Base-by-base conservation (phyloP, 2,113 vertebrate species). In the Syrmaticus mikado region DNA sequence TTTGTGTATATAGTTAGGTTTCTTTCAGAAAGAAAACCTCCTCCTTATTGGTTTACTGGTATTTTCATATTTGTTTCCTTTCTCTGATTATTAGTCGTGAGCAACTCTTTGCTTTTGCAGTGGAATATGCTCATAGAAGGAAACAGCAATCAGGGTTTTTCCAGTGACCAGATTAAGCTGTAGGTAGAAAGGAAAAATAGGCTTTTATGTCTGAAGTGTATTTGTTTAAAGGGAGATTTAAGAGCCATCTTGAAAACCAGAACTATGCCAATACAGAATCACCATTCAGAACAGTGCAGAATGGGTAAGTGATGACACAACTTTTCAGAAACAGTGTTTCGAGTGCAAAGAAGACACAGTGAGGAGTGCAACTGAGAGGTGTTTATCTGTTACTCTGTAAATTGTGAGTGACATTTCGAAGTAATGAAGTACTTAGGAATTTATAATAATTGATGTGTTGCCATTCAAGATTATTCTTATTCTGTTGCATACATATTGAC, bases 351-450 rank as follows among this genome's bases (percentile, higher is more conserved):
- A 88, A 89, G 81, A 81, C 66, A 87, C 89, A 96, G 57, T 57
- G 61, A 88, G 43, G 41, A 91, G 53, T 71, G 79, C 91, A 90
- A 43, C 89, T 58, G 87, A 96, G 95, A 95, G 89, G 94, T 96
- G 88, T 97, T 97, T 97, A 92, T 98, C 94, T 98, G 96, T 96
- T 98, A 97, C 95, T 97, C 87, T 97, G 1, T 96, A 97, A 97
- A 96, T 95, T 97, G 94, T 96, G 90, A 98, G 57, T 98, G 97
- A 96, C 96, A 97, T 97, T 98, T 97, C 89, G 36, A 97, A 97
- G 95, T 97, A 97, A 96, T 96, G 93, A 97, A 97, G 80, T 95
- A 94, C 95, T 94, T 94, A 97, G 93, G 96, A 97, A 97, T 98
- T 97, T 98, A 84, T 97, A 97, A 95, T 97, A 97, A 97, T 96